Evolutionary conservation across 2,888 invertebrate genomes (phyloP), one percentile per base, ranked within the genome.

Genomic region (Apotomis capreana): DNA sequence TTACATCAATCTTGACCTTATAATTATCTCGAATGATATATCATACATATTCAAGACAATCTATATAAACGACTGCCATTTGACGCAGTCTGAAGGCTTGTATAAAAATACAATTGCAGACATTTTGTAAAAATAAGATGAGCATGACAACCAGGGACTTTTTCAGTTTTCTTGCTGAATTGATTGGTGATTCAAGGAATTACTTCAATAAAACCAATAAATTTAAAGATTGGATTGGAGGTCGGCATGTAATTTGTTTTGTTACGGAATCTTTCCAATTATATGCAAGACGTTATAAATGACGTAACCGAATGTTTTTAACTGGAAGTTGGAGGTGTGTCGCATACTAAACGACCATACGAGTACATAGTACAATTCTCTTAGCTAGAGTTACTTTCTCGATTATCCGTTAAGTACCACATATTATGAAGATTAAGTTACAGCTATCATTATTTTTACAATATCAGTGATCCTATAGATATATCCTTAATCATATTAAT

Each of bases 1-100:
- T 78, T 77, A 78, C 77, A 68, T 64, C 55, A 57, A 70, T 72
- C 61, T 62, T 70, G 74, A 74, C 74, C 75, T 74, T 63, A 61
- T 55, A 62, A 26, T 63, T 72, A 72, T 72, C 72, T 68, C 44
- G 37, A 54, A 59, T 37, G 13, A 58, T 63, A 40, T 26, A 26
- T 26, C 62, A 68, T 71, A 40, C 13, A 70, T 61, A 61, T 67
- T 49, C 59, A 52, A 59, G 36, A 26, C 44, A 54, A 15, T 54
- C 15, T 15, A 10, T 8, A 44, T 44, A 44, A 6, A 44, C 10
- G 49, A 40, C 40, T 40, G 40, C 2, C 26, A 26, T 40, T 40
- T 40, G 40, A 40, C 40, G 6, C 5, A 6, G 40, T 6, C 4
- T 40, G 40, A 40, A 6, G 26, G 26, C 26, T 26, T 26, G 26